These are phyloP conservation scores for Drosophila stalkeri DNA, from an alignment of 2,888 invertebrate genomes.

Conservation along the genomic window DNA sequence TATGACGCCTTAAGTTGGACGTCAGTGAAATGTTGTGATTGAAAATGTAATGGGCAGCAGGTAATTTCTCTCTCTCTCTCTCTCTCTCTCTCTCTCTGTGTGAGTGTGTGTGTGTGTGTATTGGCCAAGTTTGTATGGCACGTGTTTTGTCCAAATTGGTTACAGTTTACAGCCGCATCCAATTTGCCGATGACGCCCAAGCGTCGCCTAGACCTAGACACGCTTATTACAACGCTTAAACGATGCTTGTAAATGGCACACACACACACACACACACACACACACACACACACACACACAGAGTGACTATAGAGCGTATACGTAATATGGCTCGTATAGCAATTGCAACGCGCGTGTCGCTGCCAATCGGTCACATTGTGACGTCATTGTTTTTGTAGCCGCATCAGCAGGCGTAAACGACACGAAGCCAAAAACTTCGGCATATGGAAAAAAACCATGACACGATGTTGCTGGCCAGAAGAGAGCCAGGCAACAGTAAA, in stretches of 20 bases:
- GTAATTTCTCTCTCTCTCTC: neutral
- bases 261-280: neutral
- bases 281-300: neutral
- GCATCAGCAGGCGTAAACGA: conserved; percentile 19
- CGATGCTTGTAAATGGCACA: conserved; percentile 15
- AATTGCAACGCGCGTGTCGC: conserved; percentile 57
- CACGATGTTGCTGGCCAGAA: conserved; percentile 5
- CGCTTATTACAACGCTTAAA: conserved; percentile 51
- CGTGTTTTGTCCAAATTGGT: conserved; percentile 62
- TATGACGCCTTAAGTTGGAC: conserved; percentile 31
- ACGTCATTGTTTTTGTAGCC: conserved; percentile 71
- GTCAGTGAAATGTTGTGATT: conserved; percentile 13
- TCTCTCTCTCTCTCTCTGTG: neutral
- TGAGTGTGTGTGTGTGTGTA: neutral
- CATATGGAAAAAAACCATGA: conserved; percentile 46
- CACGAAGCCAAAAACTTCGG: conserved; percentile 18
- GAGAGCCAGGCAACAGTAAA: neutral
- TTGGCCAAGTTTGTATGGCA: conserved; percentile 26
- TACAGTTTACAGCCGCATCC: conserved; percentile 59
- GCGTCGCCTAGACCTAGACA: conserved; percentile 55
- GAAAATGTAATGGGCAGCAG: conserved; percentile 21
- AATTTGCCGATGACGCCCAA: conserved; percentile 64
- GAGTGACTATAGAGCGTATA: conserved; percentile 64
- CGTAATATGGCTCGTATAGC: conserved; percentile 48
- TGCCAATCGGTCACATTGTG: conserved; percentile 54